A percentile compares a stretch with the other conserved stretches of the same genome.
Evolutionary conservation across 2,113 vertebrate species (phyloP).

Genomic region (Hippocampus abdominalis): DNA sequence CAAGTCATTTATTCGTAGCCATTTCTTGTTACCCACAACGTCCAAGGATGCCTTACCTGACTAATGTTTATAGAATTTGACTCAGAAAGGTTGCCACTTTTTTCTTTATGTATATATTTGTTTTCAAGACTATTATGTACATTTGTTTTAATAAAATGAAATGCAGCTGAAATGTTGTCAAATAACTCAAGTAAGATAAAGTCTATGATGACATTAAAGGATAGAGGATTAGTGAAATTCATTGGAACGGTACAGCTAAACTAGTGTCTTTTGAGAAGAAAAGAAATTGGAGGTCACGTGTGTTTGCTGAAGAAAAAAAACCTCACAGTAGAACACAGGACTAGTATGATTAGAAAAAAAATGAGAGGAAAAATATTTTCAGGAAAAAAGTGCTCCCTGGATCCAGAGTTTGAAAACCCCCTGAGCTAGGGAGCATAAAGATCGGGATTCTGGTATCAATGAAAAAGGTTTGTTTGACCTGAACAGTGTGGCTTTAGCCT

Average conservation of each 20-base stretch:
- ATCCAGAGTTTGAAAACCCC: background rate
- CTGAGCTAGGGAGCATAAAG: background rate
- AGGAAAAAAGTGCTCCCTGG: too few species aligned
- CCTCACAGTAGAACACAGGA: too few species aligned
- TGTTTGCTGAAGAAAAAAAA: too few species aligned
- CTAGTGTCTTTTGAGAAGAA: background rate
- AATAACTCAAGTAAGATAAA: background rate
- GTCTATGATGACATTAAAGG: background rate
- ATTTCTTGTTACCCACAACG: conserved; percentile 13
- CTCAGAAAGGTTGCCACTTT: conserved; percentile 40
- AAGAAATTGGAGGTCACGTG: too few species aligned
- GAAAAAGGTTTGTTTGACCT: background rate
- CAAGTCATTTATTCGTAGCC: conserved; percentile 14
- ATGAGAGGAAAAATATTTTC: too few species aligned
- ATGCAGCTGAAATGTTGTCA: conserved; percentile 3
- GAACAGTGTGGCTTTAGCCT: background rate
- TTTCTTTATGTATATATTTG: conserved; percentile 33
- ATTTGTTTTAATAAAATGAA: conserved; percentile 50
- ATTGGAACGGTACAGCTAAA: background rate
- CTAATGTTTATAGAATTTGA: conserved; percentile 25
- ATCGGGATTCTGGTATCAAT: background rate
- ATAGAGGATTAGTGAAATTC: background rate
- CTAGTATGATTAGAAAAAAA: too few species aligned
- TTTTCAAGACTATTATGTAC: conserved; percentile 21
- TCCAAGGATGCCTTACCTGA: conserved; percentile 60